Percentiles rank a stretch among this genome's conserved stretches.
Conservation (phyloP, 2,113 vertebrate species). For the Sula dactylatra region DNA sequence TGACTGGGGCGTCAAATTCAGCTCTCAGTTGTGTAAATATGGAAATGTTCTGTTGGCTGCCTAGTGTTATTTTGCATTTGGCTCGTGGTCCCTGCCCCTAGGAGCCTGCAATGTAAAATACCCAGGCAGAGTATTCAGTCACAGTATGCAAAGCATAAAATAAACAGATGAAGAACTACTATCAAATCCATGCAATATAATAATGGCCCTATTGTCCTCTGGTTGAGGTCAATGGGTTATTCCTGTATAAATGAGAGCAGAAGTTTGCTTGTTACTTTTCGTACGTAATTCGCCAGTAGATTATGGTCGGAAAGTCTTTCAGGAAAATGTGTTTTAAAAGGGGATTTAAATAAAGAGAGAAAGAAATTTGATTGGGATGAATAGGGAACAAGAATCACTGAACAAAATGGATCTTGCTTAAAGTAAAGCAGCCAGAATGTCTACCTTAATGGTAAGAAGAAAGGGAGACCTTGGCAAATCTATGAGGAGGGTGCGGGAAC, state of each 20-base stretch:
- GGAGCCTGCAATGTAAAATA: conserved; percentile 7
- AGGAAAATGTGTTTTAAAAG: neutral
- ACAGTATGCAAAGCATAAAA: neutral
- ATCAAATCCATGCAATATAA: neutral
- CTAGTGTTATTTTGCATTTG: conserved; percentile 40
- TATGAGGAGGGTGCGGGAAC: neutral
- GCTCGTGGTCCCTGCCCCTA: neutral
- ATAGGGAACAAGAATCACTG: neutral
- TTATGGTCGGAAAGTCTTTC: neutral
- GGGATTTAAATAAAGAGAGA: neutral
- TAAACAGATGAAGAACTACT: neutral
- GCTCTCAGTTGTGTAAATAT: conserved; percentile 40
- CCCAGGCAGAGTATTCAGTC: neutral
- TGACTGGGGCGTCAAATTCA: conserved; percentile 24
- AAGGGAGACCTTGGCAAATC: neutral
- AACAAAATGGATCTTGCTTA: neutral
- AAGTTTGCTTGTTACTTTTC: neutral
- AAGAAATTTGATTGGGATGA: neutral
- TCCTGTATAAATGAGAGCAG: neutral
- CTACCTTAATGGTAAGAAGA: neutral
- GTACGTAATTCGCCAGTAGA: neutral
- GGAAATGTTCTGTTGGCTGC: conserved; percentile 24
- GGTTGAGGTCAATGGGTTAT: neutral
- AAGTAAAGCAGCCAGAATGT: neutral
- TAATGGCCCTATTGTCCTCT: neutral